These are phyloP conservation scores for Mobula birostris DNA, from an alignment of 2,113 vertebrate species.

Conservation along the genomic window DNA sequence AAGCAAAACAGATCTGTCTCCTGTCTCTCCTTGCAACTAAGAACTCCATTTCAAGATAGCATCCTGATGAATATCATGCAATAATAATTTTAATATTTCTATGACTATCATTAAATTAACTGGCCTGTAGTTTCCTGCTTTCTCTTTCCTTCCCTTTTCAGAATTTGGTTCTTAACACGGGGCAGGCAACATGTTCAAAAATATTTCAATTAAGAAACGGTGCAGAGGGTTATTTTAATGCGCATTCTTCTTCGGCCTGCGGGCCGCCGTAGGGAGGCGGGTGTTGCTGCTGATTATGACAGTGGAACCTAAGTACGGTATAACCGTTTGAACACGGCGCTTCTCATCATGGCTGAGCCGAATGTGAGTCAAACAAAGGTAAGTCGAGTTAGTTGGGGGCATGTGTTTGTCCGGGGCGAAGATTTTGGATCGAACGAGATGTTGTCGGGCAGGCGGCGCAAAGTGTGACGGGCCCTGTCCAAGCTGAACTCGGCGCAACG, in stretches of 20 bases:
- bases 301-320: not conserved
- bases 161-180: no score
- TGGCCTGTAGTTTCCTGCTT: no score
- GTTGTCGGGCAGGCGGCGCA: not conserved
- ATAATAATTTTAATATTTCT: no score
- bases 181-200: not conserved
- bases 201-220: not conserved
- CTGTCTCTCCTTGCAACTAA: no score
- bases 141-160: no score
- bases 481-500: no score
- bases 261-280: constrained; percentile 25
- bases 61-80: no score
- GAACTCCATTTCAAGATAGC: no score
- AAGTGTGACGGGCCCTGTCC: not conserved
- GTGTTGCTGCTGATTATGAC: not conserved
- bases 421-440: not conserved
- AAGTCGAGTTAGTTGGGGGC: not conserved
- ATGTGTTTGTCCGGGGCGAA: not conserved
- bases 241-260: no score
- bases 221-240: not conserved
- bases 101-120: no score
- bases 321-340: not conserved
- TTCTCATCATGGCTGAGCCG: not conserved
- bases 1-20: no score
- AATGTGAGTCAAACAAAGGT: not conserved